phyloP scores from a whole-genome alignment of 2,888 invertebrate genomes.

The Laspeyria flexula region DNA sequence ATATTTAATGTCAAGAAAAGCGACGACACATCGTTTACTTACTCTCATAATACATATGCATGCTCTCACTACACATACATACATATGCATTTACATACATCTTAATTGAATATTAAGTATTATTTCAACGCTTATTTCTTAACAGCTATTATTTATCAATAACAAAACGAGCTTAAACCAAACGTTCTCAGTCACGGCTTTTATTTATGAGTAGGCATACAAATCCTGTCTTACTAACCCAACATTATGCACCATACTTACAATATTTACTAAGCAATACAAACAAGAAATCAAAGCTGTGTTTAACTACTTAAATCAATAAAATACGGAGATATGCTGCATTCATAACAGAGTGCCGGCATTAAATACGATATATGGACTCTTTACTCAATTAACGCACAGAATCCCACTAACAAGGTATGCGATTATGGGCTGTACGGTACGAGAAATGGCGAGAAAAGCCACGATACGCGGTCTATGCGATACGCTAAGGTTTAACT shows the following conservation, averaged over 20 bases:
- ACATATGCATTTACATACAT: too few species aligned
- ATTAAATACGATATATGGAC: constrained; percentile 56
- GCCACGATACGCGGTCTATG: constrained; percentile 50
- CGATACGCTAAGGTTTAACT: constrained; percentile 49
- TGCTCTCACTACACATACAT: too few species aligned
- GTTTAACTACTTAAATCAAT: constrained; percentile 37
- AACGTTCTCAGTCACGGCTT: background rate
- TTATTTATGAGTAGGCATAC: background rate
- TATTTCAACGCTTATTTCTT: too few species aligned
- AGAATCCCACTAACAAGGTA: constrained; percentile 67
- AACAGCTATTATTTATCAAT: too few species aligned
- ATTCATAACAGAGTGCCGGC: constrained; percentile 17
- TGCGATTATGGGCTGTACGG: constrained; percentile 46
- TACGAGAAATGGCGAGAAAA: constrained; percentile 48
- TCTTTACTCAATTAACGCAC: constrained; percentile 69
- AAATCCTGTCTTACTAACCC: constrained; percentile 7
- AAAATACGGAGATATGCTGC: constrained; percentile 28
- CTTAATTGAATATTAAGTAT: too few species aligned
- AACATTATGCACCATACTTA: constrained; percentile 19
- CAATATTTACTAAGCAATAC: constrained; percentile 29
- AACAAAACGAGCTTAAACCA: background rate
- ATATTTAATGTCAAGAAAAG: too few species aligned
- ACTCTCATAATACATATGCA: too few species aligned
- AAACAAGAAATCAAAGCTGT: constrained; percentile 37
- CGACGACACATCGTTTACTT: too few species aligned